A percentile compares a stretch with the other conserved stretches of the same genome.
These are phyloP conservation scores for Salvelinus sp. DNA, from an alignment of 2,113 vertebrate genomes.

Conservation along the genomic window DNA sequence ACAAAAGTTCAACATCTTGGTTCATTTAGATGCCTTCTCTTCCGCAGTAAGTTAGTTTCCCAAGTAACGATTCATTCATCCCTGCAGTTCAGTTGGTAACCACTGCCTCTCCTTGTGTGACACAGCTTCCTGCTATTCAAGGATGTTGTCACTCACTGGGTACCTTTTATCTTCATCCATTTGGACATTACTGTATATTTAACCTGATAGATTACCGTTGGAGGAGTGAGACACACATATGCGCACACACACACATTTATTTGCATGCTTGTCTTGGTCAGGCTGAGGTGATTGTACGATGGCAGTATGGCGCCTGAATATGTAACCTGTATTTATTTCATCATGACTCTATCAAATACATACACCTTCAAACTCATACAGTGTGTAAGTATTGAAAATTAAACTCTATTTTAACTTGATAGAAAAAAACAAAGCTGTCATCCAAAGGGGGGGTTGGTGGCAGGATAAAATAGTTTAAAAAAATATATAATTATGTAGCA, in stretches of 20 bases:
- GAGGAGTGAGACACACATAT: too few relatives aligned
- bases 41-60: conserved; percentile 28
- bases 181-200: not conserved
- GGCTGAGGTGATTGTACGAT: too few relatives aligned
- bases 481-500: too few relatives aligned
- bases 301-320: not conserved
- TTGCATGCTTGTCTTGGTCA: too few relatives aligned
- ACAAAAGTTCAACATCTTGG: conserved; percentile 5
- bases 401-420: too few relatives aligned
- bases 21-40: conserved; percentile 13
- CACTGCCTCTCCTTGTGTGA: not conserved
- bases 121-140: not conserved
- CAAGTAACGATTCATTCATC: conserved; percentile 31
- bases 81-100: conserved; percentile 23
- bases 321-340: not conserved
- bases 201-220: too few relatives aligned
- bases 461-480: too few relatives aligned
- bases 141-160: not conserved
- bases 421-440: too few relatives aligned
- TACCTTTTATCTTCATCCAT: not conserved
- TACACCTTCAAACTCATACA: not conserved
- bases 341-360: not conserved
- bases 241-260: too few relatives aligned
- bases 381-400: too few relatives aligned
- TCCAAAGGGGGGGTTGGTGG: too few relatives aligned